Conservation (phyloP, 2,888 invertebrate genomes). For the Harpalus rubripes region DNA sequence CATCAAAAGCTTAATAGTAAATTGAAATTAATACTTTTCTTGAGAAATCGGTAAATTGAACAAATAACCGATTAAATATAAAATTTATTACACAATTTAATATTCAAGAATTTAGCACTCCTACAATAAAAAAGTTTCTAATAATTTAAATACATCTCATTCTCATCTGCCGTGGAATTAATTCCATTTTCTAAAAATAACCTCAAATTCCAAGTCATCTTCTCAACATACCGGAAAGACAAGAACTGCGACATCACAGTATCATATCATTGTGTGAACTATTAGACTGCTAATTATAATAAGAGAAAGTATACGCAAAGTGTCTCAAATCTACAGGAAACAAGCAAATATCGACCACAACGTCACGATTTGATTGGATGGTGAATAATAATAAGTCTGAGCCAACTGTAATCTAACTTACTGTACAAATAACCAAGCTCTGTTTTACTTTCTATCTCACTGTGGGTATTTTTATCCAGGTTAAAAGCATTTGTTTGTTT, state of each 20-base stretch:
- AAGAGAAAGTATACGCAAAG: constrained; percentile 36
- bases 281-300: constrained; percentile 55
- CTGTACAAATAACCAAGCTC: constrained; percentile 7
- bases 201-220: constrained; percentile 6
- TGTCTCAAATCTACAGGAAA: constrained; percentile 53
- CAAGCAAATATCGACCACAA: constrained; percentile 21
- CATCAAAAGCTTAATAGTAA: too few relatives aligned
- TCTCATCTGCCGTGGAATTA: neutral
- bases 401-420: constrained; percentile 20
- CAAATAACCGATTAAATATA: too few relatives aligned
- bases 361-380: constrained; percentile 50
- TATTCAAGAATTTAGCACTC: constrained; percentile 30
- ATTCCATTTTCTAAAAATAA: constrained; percentile 30
- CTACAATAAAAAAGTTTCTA: constrained; percentile 23
- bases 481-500: constrained; percentile 49
- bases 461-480: constrained; percentile 29
- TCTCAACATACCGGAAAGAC: constrained; percentile 25
- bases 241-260: neutral
- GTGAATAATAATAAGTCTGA: constrained; percentile 49
- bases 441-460: constrained; percentile 42
- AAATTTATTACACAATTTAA: too few relatives aligned
- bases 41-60: too few relatives aligned
- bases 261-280: constrained; percentile 50
- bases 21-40: too few relatives aligned
- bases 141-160: constrained; percentile 16